Evolutionary conservation across 2,797 vertebrate species (phyloP), one percentile per base, ranked within the genome.

Genomic region (Furcifer pardalis): DNA sequence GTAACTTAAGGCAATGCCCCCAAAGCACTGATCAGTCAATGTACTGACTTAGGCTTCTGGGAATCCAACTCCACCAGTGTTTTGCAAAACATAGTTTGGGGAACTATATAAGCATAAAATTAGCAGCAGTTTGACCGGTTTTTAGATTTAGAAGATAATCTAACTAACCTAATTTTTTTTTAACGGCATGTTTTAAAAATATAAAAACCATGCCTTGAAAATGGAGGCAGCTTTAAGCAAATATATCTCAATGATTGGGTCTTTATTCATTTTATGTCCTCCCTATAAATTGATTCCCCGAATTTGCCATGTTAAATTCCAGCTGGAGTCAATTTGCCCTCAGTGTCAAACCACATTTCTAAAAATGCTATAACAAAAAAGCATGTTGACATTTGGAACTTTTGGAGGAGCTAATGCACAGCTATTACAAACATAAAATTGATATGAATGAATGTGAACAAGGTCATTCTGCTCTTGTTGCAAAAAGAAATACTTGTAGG

Each of bases 361-460:
- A 75, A 81, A 85, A 81, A 75, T 46, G 30, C 75, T 62, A 71
- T 71, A 69, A 27, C 46, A 71, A 60, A 27, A 42, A 52, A 73
- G 12, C 37, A 78, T 15, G 32, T 2, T 71, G 40, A 60, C 25
- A 65, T 72, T 79, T 79, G 76, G 56, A 60, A 52, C 35, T 79
- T 56, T 73, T 27, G 35, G 46, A 74, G 42, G 59, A 42, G 15
- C 79, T 72, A 79, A 40, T 52, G 30, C 32, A 63, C 15, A 42
- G 46, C 78, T 44, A 9, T 76, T 68, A 46, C 79, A 66, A n/a
- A 30, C 52, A n/a, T n/a, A 52, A 66, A 81, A 63, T 77, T 30
- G 62, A 44, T 37, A 46, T 60, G 52, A 59, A n/a, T 23, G 17
- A 17, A 68, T 30, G 21, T 85, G 75, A 85, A 74, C 15, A 76